Conservation (phyloP, 2,113 vertebrate genomes). For the Sialia sialis region DNA sequence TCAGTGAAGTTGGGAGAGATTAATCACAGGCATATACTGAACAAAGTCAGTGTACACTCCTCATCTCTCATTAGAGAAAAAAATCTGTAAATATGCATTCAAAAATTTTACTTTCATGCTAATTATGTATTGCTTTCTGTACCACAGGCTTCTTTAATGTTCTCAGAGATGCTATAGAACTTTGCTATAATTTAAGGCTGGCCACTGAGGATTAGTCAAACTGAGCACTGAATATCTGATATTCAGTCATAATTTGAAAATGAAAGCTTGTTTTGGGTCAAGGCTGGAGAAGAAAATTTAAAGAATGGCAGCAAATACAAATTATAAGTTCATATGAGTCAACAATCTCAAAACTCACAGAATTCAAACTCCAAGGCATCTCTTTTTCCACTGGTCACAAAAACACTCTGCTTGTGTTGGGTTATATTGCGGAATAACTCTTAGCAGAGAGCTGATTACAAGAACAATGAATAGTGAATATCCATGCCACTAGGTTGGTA, state of each 20-base stretch:
- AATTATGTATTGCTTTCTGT: slow-evolving; percentile 8
- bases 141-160: background rate
- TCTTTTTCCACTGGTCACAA: background rate
- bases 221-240: background rate
- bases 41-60: background rate
- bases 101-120: background rate
- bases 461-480: background rate
- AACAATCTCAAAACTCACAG: background rate
- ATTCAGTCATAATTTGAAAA: slow-evolving; percentile 17
- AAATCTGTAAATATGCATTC: background rate
- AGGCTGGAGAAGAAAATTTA: background rate
- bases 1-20: background rate
- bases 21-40: background rate
- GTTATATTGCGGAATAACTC: background rate
- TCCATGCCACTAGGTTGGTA: background rate
- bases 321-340: background rate
- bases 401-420: background rate
- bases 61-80: background rate
- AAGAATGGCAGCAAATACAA: background rate
- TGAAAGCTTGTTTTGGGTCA: background rate
- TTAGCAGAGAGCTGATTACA: background rate
- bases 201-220: slow-evolving; percentile 4
- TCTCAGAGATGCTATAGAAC: background rate
- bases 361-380: background rate
- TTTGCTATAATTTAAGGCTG: background rate